Conservation (phyloP, 2,113 vertebrate genomes). For the Castor canadensis region DNA sequence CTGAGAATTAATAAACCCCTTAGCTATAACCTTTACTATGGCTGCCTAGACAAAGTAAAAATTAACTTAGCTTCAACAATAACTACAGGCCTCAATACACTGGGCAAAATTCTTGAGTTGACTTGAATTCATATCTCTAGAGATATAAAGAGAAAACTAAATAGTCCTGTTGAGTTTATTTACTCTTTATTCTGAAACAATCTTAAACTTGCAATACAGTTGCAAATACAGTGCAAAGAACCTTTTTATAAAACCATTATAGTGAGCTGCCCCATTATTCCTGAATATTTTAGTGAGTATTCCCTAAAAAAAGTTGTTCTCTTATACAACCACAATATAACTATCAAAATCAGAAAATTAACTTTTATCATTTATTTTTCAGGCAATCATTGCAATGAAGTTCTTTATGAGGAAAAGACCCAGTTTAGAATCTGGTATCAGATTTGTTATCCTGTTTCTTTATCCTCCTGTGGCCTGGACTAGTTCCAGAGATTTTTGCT, state of each 20-base stretch:
- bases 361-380: neutral
- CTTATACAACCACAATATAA: neutral
- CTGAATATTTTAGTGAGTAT: neutral
- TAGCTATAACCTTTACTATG: neutral
- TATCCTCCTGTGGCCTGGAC: neutral
- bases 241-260: neutral
- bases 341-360: slow-evolving; percentile 16
- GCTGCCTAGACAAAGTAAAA: neutral
- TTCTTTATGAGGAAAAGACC: neutral
- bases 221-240: neutral
- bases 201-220: neutral
- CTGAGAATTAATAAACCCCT: neutral
- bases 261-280: neutral
- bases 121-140: neutral
- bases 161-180: neutral
- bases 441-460: neutral
- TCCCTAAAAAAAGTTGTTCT: neutral
- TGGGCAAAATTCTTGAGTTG: neutral
- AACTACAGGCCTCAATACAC: neutral
- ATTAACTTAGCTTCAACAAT: neutral
- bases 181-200: neutral
- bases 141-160: neutral
- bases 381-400: neutral
- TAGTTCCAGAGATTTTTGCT: neutral
- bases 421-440: neutral